These are phyloP conservation scores for Nasalis larvatus DNA, from an alignment of 2,113 vertebrate species.

Conservation along the genomic window DNA sequence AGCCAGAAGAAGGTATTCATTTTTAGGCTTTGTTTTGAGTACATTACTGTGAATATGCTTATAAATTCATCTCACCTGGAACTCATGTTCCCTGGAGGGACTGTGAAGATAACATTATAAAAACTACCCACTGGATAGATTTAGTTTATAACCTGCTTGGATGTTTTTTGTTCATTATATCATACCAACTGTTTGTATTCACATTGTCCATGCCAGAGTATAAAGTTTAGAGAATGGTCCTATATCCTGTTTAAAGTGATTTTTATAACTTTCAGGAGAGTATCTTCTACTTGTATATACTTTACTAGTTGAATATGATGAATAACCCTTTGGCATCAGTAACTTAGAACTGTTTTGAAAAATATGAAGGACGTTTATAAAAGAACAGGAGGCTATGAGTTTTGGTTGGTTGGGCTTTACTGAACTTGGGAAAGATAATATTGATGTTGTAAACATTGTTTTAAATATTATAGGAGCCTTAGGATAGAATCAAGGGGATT, in stretches of 20 bases:
- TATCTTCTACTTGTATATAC: neutral
- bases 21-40: neutral
- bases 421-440: neutral
- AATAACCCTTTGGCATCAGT: neutral
- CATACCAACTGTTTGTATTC: neutral
- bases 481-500: neutral
- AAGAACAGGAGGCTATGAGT: neutral
- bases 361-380: neutral
- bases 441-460: neutral
- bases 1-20: neutral
- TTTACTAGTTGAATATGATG: slow-evolving; percentile 7
- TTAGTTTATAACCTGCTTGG: neutral
- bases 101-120: neutral
- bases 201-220: neutral
- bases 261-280: neutral
- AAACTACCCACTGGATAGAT: neutral
- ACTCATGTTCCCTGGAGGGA: neutral
- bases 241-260: neutral
- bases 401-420: neutral
- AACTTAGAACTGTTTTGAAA: neutral
- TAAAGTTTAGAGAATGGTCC: neutral
- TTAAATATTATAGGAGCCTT: slow-evolving; percentile 20
- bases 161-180: neutral
- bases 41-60: neutral
- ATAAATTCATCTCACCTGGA: neutral